A percentile compares a stretch with the other conserved stretches of the same genome.
Evolutionary conservation across 2,113 vertebrate species (phyloP).

Genomic region (Indicator indicator): DNA sequence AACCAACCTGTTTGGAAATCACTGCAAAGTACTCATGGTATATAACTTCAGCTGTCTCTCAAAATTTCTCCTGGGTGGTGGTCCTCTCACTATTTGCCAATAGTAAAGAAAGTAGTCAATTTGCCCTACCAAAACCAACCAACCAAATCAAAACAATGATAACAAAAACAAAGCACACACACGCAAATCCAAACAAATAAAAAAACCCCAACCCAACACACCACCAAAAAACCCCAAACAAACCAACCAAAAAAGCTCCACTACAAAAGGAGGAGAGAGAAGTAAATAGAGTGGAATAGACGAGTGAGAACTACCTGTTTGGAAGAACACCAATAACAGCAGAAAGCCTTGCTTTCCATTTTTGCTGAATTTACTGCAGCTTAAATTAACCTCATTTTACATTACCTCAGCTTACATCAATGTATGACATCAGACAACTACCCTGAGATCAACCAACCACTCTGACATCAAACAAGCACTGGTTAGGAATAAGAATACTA

Average conservation of each 20-base stretch:
- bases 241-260: too few relatives aligned
- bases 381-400: background rate
- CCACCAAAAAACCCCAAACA: too few relatives aligned
- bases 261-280: background rate
- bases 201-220: too few relatives aligned
- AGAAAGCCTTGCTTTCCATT: background rate
- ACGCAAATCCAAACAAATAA: too few relatives aligned
- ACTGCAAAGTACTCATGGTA: background rate
- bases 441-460: too few relatives aligned
- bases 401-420: background rate
- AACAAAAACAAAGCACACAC: too few relatives aligned
- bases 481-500: background rate
- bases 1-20: background rate
- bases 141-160: too few relatives aligned
- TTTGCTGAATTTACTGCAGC: background rate
- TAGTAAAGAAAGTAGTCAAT: background rate
- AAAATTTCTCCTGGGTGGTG: background rate
- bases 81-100: background rate
- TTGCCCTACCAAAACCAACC: too few relatives aligned
- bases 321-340: background rate
- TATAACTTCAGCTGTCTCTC: background rate
- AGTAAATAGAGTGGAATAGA: background rate
- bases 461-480: background rate
- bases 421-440: background rate
- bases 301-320: background rate